Evolutionary conservation across 2,888 invertebrate genomes (phyloP), one percentile per base, ranked within the genome.

Genomic region (Barypeithes pellucidus): DNA sequence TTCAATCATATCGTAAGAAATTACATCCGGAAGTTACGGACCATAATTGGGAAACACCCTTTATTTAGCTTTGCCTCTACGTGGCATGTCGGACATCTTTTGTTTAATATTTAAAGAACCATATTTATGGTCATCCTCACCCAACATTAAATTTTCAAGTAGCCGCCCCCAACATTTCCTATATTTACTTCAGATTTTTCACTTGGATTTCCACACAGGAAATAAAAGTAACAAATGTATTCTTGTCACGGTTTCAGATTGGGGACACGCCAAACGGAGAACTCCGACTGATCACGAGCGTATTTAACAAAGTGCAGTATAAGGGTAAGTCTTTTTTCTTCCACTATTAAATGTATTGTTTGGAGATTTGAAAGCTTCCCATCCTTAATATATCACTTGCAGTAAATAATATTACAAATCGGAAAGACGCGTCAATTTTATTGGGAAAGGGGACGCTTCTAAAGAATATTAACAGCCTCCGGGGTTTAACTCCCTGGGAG

Each of bases 221-320:
- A 72, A 77, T 77, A 77, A 74, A 74, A 74, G 59, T 75, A 75
- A 71, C 67, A 61, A 79, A 78, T 78, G 77, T 79, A 78, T 79
- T 79, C 77, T 79, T 79, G 79, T 79, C 80, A 79, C 79, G 77
- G 75, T 89, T 89, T 72, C 90, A 96, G 95, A 93, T 96, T 82
- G 95, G 95, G 65, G 95, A 96, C 80, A 92, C 91, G 67, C 94
- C 94, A 75, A 95, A 95, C 87, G 91, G 93, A 41, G 96, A 96
- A 85, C 87, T 96, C 78, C 90, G 95, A 84, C 90, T 95, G 84
- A 93, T 96, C 82, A 95, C 96, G 62, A 95, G 92, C 85, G 94
- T 94, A 77, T 95, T 96, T 87, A 93, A 90, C 86, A 94, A 94
- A 89, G 95, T 96, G 79, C 90, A 91, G 80, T 94, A 91, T 85